Conservation (phyloP, 2,888 invertebrate genomes). For the Ectobius pallidus region DNA sequence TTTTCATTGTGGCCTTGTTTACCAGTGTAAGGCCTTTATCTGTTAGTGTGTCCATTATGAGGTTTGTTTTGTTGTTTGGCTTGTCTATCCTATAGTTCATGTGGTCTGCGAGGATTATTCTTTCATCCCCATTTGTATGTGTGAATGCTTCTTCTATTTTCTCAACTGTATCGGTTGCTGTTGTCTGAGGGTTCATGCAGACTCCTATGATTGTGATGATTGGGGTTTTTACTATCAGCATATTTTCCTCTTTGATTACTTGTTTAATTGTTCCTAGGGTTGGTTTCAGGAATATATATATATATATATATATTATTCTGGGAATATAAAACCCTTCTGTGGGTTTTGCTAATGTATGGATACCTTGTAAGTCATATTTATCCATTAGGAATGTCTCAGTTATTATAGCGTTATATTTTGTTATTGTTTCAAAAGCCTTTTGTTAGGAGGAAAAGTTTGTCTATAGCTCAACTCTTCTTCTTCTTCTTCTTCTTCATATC, state of each 20-base stretch:
- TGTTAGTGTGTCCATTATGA: too few species aligned
- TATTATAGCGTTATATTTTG: too few species aligned
- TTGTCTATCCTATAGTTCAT: too few species aligned
- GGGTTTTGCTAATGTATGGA: slow-evolving; percentile 1
- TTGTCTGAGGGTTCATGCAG: not conserved
- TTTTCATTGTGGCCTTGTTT: too few species aligned
- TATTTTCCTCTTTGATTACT: slow-evolving; percentile 2
- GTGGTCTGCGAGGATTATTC: not conserved
- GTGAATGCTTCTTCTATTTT: not conserved
- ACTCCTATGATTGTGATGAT: slow-evolving; percentile 4
- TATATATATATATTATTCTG: not conserved
- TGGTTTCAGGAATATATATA: not conserved
- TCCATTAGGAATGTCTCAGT: not conserved
- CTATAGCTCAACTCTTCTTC: too few species aligned
- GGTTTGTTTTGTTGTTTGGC: too few species aligned
- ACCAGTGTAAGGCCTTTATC: too few species aligned
- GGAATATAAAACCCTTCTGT: too few species aligned
- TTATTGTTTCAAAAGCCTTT: too few species aligned
- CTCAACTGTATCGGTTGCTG: slow-evolving; percentile 4
- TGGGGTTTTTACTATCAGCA: slow-evolving; percentile 5
- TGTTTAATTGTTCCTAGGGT: slow-evolving; percentile 1
- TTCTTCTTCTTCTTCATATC: too few species aligned
- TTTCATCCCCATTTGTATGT: not conserved
- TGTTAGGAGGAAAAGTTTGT: too few species aligned
- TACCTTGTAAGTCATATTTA: not conserved